Conservation (phyloP, 2,113 vertebrate genomes). For the Arizona elegans region DNA sequence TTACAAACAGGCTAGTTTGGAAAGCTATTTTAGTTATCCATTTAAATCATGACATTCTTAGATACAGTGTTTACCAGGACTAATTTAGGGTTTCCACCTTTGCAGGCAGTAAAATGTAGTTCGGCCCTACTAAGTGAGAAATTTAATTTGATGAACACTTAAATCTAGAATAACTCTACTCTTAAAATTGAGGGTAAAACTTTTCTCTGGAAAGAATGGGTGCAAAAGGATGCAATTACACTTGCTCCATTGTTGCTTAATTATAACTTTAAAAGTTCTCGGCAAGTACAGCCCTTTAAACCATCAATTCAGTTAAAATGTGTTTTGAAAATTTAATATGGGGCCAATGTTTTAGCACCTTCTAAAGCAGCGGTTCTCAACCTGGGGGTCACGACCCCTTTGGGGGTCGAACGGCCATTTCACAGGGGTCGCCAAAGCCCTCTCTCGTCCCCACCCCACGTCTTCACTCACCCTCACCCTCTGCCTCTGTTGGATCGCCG, state of each 20-base stretch:
- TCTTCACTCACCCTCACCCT: no score
- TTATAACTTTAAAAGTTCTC: not conserved
- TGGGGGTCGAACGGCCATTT: no score
- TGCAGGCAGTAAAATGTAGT: not conserved
- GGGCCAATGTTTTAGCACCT: not conserved
- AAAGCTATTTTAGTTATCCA: not conserved
- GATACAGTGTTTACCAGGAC: not conserved
- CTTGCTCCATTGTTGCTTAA: not conserved
- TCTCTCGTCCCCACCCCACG: no score
- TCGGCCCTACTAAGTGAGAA: not conserved
- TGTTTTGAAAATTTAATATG: not conserved
- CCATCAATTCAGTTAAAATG: not conserved
- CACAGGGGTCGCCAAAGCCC: no score
- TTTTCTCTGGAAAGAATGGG: not conserved
- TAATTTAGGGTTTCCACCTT: not conserved
- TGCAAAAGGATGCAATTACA: not conserved
- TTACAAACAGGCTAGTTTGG: not conserved
- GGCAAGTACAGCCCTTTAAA: not conserved
- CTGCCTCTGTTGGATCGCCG: no score
- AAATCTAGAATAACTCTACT: not conserved
- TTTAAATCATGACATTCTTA: not conserved
- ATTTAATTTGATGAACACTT: not conserved
- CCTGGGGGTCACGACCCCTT: no score
- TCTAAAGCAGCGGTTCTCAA: no score
- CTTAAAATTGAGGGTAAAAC: not conserved